Percentiles rank a stretch among this genome's conserved stretches.
Evolutionary conservation across 2,113 vertebrate genomes (phyloP).

Genomic region (Podarcis cretensis): DNA sequence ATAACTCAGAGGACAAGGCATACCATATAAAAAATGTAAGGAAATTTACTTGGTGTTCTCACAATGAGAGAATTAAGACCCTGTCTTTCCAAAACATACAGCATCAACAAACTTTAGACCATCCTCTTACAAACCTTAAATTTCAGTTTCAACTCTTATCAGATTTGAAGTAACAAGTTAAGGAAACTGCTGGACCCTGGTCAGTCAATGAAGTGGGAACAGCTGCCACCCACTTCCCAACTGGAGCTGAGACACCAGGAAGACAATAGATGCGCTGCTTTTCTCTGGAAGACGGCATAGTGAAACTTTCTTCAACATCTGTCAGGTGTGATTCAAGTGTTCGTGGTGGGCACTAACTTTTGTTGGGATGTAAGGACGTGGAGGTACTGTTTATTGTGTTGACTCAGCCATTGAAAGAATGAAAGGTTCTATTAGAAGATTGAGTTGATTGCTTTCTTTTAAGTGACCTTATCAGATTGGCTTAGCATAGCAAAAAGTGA

Average conservation of each 20-base stretch:
- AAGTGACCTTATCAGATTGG: background rate
- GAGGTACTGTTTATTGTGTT: background rate
- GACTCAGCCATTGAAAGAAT: slow-evolving; percentile 15
- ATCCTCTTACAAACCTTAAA: slow-evolving; percentile 10
- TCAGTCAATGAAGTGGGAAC: background rate
- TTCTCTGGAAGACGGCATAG: slow-evolving; percentile 15
- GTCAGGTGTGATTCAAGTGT: background rate
- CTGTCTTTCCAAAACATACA: background rate
- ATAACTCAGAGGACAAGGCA: background rate
- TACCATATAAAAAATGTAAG: background rate
- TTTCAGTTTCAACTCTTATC: slow-evolving; percentile 8
- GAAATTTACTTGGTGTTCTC: background rate
- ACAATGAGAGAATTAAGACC: slow-evolving; percentile 20
- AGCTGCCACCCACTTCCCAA: background rate
- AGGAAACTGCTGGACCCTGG: background rate
- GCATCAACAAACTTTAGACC: slow-evolving; percentile 5
- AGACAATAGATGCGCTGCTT: background rate
- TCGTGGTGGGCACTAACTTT: background rate
- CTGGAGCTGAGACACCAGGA: slow-evolving; percentile 8
- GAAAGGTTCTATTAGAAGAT: slow-evolving; percentile 23
- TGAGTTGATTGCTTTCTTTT: background rate
- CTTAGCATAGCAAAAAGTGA: background rate
- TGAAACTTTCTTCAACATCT: background rate
- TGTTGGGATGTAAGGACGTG: rapidly evolving
- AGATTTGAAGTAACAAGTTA: slow-evolving; percentile 1